Evolutionary conservation across 1,140 invertebrate species (phyloP).

Genomic region (Drosophila pseudoananassae): DNA sequence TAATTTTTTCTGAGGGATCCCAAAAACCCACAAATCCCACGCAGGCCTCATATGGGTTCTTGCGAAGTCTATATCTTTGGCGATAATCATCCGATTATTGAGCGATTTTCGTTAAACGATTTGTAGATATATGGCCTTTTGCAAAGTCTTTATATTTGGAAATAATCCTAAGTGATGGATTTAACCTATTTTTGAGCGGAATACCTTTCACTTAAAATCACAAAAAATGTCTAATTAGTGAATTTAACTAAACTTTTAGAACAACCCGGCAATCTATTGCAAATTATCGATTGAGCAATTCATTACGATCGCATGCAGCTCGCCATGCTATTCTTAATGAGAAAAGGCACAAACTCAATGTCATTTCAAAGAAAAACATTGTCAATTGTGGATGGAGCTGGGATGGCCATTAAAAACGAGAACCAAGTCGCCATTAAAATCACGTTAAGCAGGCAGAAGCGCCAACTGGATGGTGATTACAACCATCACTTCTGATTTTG

Average conservation of each 20-base stretch:
- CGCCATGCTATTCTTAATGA: slow-evolving; percentile 36
- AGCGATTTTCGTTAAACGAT: too few relatives aligned
- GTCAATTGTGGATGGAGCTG: slow-evolving; percentile 36
- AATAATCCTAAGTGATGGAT: too few relatives aligned
- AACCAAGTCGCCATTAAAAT: slow-evolving; percentile 69
- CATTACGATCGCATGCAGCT: slow-evolving; percentile 50
- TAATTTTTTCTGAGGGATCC: too few relatives aligned
- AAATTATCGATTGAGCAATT: slow-evolving; percentile 60
- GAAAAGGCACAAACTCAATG: slow-evolving; percentile 56
- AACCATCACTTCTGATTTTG: slow-evolving; percentile 69
- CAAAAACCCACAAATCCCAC: too few relatives aligned
- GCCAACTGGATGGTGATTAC: slow-evolving; percentile 56
- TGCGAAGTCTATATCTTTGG: too few relatives aligned
- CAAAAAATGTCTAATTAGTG: neutral
- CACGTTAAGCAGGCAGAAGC: slow-evolving; percentile 72
- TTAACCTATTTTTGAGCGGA: too few relatives aligned
- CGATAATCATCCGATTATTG: too few relatives aligned
- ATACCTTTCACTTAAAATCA: too few relatives aligned
- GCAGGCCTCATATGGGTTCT: too few relatives aligned
- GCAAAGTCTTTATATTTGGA: too few relatives aligned
- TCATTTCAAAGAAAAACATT: slow-evolving; percentile 47
- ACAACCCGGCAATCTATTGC: slow-evolving; percentile 6
- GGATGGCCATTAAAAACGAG: slow-evolving; percentile 38
- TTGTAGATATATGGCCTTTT: too few relatives aligned
- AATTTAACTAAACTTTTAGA: neutral